Percentiles rank a stretch among this genome's conserved stretches.
These are phyloP conservation scores for Toxotes lorentzi DNA, from an alignment of 2,797 vertebrate genomes.

Conservation along the genomic window DNA sequence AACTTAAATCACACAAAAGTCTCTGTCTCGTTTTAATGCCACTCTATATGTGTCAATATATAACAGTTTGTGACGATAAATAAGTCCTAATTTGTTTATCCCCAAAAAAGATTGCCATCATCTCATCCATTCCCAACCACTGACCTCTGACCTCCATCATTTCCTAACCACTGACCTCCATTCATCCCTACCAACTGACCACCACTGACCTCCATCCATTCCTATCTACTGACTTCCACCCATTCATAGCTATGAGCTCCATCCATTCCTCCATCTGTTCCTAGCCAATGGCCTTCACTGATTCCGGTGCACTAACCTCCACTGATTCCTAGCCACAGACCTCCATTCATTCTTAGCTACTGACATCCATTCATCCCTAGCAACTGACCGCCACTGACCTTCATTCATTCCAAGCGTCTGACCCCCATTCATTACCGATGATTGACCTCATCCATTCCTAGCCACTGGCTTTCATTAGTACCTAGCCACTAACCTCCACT, in stretches of 20 bases:
- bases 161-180: neutral
- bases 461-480: neutral
- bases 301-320: neutral
- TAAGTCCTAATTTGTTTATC: constrained; percentile 1
- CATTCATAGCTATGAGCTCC: neutral
- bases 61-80: constrained; percentile 19
- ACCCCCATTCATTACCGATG: neutral
- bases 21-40: constrained; percentile 3
- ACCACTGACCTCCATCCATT: neutral
- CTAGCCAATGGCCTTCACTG: constrained; percentile 7
- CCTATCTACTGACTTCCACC: neutral
- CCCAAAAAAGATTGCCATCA: neutral
- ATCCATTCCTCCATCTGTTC: constrained; percentile 8
- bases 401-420: neutral
- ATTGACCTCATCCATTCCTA: neutral
- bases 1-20: constrained; percentile 29
- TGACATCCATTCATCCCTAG: neutral
- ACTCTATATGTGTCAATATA: constrained; percentile 21
- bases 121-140: neutral
- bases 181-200: neutral
- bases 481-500: neutral
- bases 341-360: neutral
- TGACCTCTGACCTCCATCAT: constrained; percentile 4
- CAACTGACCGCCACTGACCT: neutral
- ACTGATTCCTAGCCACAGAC: neutral